A percentile compares a stretch with the other conserved stretches of the same genome.
Evolutionary conservation across 2,113 vertebrate species (phyloP).

Genomic region (Desmodus rotundus): DNA sequence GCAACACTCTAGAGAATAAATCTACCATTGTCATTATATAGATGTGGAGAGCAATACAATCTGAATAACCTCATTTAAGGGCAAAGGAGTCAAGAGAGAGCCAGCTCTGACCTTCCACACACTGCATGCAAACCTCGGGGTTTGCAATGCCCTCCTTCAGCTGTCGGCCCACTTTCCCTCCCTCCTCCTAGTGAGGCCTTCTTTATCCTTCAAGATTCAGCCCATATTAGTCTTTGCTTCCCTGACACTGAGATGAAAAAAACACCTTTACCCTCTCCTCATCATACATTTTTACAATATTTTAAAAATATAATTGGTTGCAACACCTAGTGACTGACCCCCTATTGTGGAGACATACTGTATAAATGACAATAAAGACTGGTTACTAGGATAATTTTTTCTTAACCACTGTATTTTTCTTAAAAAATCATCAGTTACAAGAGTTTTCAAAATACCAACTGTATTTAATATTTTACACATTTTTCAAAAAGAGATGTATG

Average conservation of each 20-base stretch:
- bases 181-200: neutral
- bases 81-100: neutral
- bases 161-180: neutral
- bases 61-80: neutral
- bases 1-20: constrained; percentile 25
- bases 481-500: neutral
- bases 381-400: neutral
- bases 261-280: neutral
- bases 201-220: neutral
- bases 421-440: neutral
- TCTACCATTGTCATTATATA: neutral
- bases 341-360: neutral
- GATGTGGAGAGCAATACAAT: neutral
- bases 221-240: neutral
- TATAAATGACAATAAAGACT: neutral
- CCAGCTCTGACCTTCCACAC: neutral
- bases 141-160: neutral
- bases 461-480: neutral
- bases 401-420: neutral
- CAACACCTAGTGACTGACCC: neutral
- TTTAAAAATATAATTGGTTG: neutral
- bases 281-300: neutral
- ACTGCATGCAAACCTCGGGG: neutral
- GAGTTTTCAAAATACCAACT: constrained; percentile 6
- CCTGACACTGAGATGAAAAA: neutral